Base-by-base conservation (phyloP, 1,140 invertebrate genomes). In the Anastatus disparis region DNA sequence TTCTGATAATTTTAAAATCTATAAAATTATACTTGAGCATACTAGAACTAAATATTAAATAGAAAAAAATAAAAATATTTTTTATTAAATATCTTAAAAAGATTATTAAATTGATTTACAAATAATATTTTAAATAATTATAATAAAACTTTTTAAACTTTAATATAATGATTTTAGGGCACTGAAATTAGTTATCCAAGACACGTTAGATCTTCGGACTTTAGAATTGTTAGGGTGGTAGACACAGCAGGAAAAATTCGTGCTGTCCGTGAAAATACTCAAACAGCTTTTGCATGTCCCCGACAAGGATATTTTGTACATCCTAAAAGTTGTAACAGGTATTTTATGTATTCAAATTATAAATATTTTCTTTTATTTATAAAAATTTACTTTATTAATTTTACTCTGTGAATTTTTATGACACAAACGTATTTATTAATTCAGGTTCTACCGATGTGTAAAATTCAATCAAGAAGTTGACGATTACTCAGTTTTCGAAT, bases 301-400 rank as follows among this genome's bases (percentile, higher is more conserved):
- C 85, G 92, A 52, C 92, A 93, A 84, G 93, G 93, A 3, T 94
- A 92, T 77, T 94, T 93, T 81, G 90, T 93, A 1, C 92, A 94
- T 84, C 93, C 93, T 4, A 88, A 89, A 55, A 92, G 93, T 72
- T 95, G 93, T 78, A 91, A 91, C 48, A 86, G 85, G 87, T 88
- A 78, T 42, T 31, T n/a, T n/a, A n/a, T n/a, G n/a, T n/a, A n/a
- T n/a, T 24, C n/a, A n/a, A n/a, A n/a, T n/a, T n/a, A n/a, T 27
- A 55, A 72, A 35, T 35, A 35, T 44, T 64, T 24, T 48, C 46
- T 17, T 44, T 53, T 8, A 17, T n/a, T n/a, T n/a, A n/a, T n/a
- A n/a, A n/a, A n/a, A n/a, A n/a, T n/a, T n/a, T n/a, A n/a, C n/a
- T n/a, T n/a, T n/a, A n/a, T n/a, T n/a, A n/a, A n/a, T n/a, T n/a